Percentiles rank a stretch among this genome's conserved stretches.
Conservation (phyloP, 2,888 invertebrate genomes). For the Nycteola revayana region DNA sequence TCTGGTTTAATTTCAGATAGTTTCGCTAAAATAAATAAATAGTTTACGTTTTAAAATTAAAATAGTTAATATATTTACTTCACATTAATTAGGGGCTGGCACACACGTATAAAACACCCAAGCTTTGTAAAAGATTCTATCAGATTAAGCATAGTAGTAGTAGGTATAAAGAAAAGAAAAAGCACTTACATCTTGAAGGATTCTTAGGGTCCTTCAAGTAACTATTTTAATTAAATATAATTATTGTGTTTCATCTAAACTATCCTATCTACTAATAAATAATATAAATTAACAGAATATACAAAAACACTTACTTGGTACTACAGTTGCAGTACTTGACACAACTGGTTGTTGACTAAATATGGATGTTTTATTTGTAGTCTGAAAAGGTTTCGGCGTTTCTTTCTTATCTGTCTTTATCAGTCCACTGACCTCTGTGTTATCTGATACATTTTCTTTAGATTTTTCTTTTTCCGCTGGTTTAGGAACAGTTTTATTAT, state of each 20-base stretch:
- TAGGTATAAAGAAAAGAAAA: too few species aligned
- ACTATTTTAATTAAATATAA: too few species aligned
- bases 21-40: conserved; percentile 35
- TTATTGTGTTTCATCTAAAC: too few species aligned
- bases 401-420: conserved; percentile 42
- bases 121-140: too few species aligned
- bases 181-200: too few species aligned
- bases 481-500: conserved; percentile 36
- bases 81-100: too few species aligned
- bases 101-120: too few species aligned
- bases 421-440: conserved; percentile 30
- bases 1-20: conserved; percentile 31
- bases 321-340: conserved; percentile 21
- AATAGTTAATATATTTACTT: not conserved
- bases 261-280: too few species aligned
- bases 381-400: conserved; percentile 40
- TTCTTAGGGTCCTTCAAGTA: too few species aligned
- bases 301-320: conserved; percentile 32
- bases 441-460: conserved; percentile 54
- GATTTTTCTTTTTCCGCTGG: conserved; percentile 42
- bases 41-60: too few species aligned
- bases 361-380: conserved; percentile 33
- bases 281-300: not conserved
- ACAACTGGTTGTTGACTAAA: conserved; percentile 28
- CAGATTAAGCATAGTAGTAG: too few species aligned